Evolutionary conservation across 1,140 invertebrate species (phyloP).

Genomic region (Drosophila lini): DNA sequence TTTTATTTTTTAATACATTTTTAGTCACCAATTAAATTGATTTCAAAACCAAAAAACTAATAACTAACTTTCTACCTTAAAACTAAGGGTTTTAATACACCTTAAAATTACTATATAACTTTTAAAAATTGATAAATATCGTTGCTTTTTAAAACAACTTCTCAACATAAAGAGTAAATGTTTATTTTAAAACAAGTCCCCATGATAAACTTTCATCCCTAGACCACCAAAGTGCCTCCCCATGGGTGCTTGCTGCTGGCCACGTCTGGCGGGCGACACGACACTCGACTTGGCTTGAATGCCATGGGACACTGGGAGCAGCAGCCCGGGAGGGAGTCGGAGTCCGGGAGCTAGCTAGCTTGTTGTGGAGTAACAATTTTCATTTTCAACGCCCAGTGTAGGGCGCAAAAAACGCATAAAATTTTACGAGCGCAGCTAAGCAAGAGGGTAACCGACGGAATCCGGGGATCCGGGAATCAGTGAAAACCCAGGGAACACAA

Average conservation of each 20-base stretch:
- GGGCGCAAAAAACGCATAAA: constrained; percentile 81
- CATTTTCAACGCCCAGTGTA: constrained; percentile 69
- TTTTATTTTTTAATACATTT: too few species aligned
- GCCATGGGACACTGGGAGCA: constrained; percentile 29
- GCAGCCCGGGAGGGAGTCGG: constrained; percentile 6
- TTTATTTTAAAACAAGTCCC: not conserved
- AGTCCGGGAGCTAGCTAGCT: constrained; percentile 20
- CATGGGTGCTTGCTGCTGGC: constrained; percentile 38
- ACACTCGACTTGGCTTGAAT: constrained; percentile 78
- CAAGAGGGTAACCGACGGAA: constrained; percentile 15
- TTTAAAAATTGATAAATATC: not conserved
- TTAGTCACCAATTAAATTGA: too few species aligned
- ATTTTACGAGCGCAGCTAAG: constrained; percentile 75
- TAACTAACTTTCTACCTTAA: too few species aligned
- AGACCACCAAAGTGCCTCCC: constrained; percentile 34
- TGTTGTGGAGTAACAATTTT: constrained; percentile 76
- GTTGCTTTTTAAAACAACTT: too few species aligned
- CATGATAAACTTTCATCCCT: constrained; percentile 53
- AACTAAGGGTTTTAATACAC: too few species aligned
- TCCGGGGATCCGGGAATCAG: not conserved
- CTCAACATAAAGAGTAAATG: not conserved
- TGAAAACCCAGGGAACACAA: constrained; percentile 2
- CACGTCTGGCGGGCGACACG: constrained; percentile 72
- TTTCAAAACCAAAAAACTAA: too few species aligned
- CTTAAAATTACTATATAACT: too few species aligned